Base-by-base conservation (phyloP, 2,113 vertebrate species). In the Mirza zaza region DNA sequence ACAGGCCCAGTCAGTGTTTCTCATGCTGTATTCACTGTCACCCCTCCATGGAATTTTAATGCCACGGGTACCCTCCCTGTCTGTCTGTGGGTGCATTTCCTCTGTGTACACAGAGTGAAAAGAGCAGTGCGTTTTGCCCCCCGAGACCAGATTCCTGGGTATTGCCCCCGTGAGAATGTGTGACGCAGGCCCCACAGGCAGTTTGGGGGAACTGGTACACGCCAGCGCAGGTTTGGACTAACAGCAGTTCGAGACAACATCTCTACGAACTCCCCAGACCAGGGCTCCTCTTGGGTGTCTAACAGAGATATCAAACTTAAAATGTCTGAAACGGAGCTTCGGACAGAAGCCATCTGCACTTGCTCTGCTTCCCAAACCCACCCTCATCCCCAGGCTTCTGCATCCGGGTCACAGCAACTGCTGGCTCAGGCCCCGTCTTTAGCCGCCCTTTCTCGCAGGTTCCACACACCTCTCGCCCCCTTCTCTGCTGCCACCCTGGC, bases 51-150 rank as follows among this genome's bases (percentile, higher is more conserved):
- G 71, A 48, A 63, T 55, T 11, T 36, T 39, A 71, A 63, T 34
- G 3, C 48, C 76, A n/a, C 3, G 18, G 50, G 17, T 13, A 10
- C 0, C 3, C 48, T 25, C 0, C 3, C 39, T 25, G 29, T 10
- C 0, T 4, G 29, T 27, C 75, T 71, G 52, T 36, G 50, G 73
- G 25, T 75, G 4, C n/a, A 48, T 12, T 3, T 11, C 3, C 8
- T 71, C 0, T 45, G 1, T 25, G 9, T 84, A 8, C 45, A 42
- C n/a, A 13, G 73, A 18, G 32, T 17, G 8, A 52, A 36, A 27
- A 45, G 39, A 32, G 25, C 65, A 42, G 18, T 29, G 10, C n/a
- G 50, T 88, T 89, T 52, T 79, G 25, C 5, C 59, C 21, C 23
- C 57, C 61, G 13, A 32, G 67, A 96, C 10, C 32, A 18, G 36